Evolutionary conservation across 2,888 invertebrate genomes (phyloP), one percentile per base, ranked within the genome.

Genomic region (Asteroscopus sphinx): DNA sequence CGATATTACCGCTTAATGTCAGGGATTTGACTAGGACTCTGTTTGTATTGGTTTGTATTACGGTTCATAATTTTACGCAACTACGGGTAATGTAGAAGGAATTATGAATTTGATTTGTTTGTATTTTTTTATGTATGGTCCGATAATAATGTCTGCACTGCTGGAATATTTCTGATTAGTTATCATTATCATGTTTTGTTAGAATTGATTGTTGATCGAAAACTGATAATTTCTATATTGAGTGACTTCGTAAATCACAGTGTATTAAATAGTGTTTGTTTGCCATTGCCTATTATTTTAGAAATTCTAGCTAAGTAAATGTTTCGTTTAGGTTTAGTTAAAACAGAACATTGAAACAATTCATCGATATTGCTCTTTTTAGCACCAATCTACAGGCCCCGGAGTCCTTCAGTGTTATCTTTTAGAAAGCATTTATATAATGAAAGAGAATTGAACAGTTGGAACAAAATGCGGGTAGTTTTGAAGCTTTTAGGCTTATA

Each of bases 1-100:
- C 85, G 87, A 86, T 83, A 88, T 87, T 79, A 80, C 83, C 72
- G 65, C 78, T 71, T 79, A 79, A 83, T 79, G 77, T 68, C 55
- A 55, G 67, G 72, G 73, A 76, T 78, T 80, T 81, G 71, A 68
- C 66, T 77, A 75, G 46, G 54, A 73, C 21, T 37, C 70, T 66
- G 69, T 60, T 68, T 48, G 54, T 67, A 28, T 44, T 15, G 7
- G 69, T 60, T 68, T 48, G 54, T 67, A 28, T 44, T 15, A 8
- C 1, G 15, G 36, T 25, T 56, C 45, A 55, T 69, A 55, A 45
- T 55, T 68, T 60, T 46, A 54, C 32, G 37, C 12, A 17, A 51
- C 36, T 54, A n/a, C n/a, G 40, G 49, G 42, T 53, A 59, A 55
- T 60, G 45, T 47, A 9, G 28, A 32, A 61, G 33, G 40, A 26